These are phyloP conservation scores for Engraulis encrasicolus DNA, from an alignment of 2,113 vertebrate genomes.

Conservation along the genomic window DNA sequence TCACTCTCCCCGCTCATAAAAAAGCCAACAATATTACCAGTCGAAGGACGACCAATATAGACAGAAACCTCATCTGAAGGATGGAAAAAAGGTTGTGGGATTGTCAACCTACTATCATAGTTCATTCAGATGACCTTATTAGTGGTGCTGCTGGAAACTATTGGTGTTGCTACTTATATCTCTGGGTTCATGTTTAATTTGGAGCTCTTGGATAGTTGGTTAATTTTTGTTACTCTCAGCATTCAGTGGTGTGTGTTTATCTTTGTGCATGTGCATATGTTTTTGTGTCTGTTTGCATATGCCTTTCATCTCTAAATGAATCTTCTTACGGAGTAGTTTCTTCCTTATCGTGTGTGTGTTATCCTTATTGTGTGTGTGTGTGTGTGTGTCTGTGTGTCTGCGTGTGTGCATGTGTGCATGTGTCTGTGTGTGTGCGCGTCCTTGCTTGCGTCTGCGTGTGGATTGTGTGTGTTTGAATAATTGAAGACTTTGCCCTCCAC, in stretches of 20 bases:
- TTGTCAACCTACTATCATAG: neutral
- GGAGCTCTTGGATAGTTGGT: neutral
- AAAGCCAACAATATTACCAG: no score
- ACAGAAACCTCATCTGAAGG: no score
- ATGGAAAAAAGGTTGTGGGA: no score
- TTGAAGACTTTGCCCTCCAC: conserved; percentile 82
- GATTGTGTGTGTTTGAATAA: conserved; percentile 73
- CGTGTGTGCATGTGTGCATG: neutral
- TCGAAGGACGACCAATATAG: no score
- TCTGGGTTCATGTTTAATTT: neutral
- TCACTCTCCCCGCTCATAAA: no score
- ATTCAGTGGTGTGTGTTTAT: neutral
- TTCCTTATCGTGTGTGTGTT: neutral
- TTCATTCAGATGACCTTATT: neutral
- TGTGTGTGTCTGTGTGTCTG: conserved; percentile 1
- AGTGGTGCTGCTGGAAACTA: neutral
- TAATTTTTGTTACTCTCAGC: neutral
- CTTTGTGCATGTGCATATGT: neutral
- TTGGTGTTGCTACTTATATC: neutral
- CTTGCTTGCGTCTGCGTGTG: neutral
- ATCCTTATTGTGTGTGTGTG: neutral
- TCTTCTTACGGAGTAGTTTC: neutral
- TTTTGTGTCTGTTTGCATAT: neutral
- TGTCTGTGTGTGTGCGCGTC: neutral
- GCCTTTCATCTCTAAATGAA: neutral